Percentiles rank a stretch among this genome's conserved stretches.
Evolutionary conservation across 2,888 invertebrate species (phyloP).

Genomic region (Acanthopleura granulata): DNA sequence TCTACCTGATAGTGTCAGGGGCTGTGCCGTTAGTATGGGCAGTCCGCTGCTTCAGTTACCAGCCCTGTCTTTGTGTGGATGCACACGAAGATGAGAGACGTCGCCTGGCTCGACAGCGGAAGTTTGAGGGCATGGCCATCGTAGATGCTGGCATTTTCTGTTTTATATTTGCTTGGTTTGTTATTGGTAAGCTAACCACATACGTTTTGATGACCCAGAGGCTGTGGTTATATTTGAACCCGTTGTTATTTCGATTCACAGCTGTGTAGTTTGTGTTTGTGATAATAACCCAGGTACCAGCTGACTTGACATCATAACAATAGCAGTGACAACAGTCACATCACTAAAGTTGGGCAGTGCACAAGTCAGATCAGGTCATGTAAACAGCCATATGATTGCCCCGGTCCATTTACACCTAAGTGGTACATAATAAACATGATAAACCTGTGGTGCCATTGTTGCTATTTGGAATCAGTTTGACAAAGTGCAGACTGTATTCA

Average conservation of each 20-base stretch:
- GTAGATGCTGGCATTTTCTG: slow-evolving; percentile 17
- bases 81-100: neutral
- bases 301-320: neutral
- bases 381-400: no score
- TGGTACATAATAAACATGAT: no score
- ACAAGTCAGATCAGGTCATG: no score
- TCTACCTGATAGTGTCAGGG: slow-evolving; percentile 14
- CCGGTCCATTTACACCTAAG: no score
- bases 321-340: neutral
- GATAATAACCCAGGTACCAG: neutral
- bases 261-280: neutral
- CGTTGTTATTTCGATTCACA: no score
- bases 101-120: neutral
- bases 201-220: no score
- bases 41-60: slow-evolving; percentile 8
- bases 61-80: slow-evolving; percentile 4
- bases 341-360: no score
- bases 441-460: no score
- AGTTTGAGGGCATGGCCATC: slow-evolving; percentile 17
- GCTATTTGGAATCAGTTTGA: no score
- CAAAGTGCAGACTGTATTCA: no score
- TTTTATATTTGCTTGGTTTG: slow-evolving; percentile 17
- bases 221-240: no score
- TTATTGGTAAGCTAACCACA: neutral
- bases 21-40: slow-evolving; percentile 8